Conservation (phyloP, 2,888 invertebrate genomes). For the Metellina segmentata region DNA sequence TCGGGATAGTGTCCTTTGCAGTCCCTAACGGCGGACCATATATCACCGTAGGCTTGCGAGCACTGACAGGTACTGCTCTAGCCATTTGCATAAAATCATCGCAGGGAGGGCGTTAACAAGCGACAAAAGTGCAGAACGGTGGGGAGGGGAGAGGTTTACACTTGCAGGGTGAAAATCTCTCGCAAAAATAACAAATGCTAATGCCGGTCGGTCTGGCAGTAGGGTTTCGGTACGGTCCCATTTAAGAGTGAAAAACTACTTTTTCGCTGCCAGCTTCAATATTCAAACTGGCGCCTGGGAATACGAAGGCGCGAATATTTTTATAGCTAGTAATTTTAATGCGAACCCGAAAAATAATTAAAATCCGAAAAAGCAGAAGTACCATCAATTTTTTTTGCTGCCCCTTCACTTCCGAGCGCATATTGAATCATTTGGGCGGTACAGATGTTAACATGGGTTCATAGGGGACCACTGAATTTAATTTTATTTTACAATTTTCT, state of each 20-base stretch:
- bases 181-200: constrained; percentile 73
- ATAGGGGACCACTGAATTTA: constrained; percentile 58
- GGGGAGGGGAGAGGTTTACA: constrained; percentile 37
- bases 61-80: constrained; percentile 70
- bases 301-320: constrained; percentile 61
- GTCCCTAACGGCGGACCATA: constrained; percentile 71
- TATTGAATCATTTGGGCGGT: constrained; percentile 68
- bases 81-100: constrained; percentile 75
- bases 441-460: constrained; percentile 71
- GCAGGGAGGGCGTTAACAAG: constrained; percentile 68
- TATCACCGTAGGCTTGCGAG: constrained; percentile 64
- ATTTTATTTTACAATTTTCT: constrained; percentile 49
- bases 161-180: constrained; percentile 60
- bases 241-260: constrained; percentile 74
- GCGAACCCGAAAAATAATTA: constrained; percentile 75
- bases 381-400: constrained; percentile 32
- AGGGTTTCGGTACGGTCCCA: constrained; percentile 58
- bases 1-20: constrained; percentile 35
- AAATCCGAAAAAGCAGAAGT: constrained; percentile 71
- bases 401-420: constrained; percentile 26
- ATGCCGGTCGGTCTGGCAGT: constrained; percentile 66
- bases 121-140: constrained; percentile 49
- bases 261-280: constrained; percentile 70
- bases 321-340: constrained; percentile 74
- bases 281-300: constrained; percentile 72